A percentile compares a stretch with the other conserved stretches of the same genome.
These are phyloP conservation scores for Nycticebus coucang DNA, from an alignment of 2,113 vertebrate genomes.

Conservation along the genomic window DNA sequence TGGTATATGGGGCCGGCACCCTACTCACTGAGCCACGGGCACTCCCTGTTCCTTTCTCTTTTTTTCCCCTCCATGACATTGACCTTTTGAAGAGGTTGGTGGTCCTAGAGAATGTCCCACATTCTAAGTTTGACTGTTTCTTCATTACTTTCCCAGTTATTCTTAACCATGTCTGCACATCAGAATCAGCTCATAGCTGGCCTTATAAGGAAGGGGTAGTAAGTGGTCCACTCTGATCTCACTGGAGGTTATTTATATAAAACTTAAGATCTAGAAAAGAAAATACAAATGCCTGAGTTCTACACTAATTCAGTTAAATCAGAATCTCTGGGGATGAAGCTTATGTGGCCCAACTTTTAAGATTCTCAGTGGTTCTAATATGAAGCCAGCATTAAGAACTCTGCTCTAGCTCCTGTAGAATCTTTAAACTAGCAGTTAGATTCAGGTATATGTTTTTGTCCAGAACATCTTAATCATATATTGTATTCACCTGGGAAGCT, in stretches of 20 bases:
- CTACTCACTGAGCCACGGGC: no score
- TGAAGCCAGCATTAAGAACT: not conserved
- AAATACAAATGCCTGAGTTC: not conserved
- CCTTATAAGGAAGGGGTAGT: not conserved
- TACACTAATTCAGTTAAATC: not conserved
- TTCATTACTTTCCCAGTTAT: not conserved
- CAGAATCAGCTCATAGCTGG: not conserved
- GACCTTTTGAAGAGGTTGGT: not conserved
- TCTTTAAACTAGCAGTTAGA: not conserved
- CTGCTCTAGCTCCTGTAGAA: not conserved
- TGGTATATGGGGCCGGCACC: no score
- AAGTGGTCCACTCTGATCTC: not conserved
- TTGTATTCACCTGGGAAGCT: not conserved
- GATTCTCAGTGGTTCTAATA: not conserved
- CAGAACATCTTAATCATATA: not conserved
- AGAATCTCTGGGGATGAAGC: not conserved
- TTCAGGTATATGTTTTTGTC: not conserved
- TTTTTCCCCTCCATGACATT: not conserved
- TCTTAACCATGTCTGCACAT: not conserved
- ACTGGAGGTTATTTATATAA: constrained; percentile 41
- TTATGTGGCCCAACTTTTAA: not conserved
- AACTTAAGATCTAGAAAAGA: constrained; percentile 19
- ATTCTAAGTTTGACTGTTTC: not conserved
- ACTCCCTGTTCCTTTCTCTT: not conserved
- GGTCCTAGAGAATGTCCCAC: not conserved